phyloP scores from a whole-genome alignment of 1,140 invertebrate genomes.

The Caenorhabditis briggsae region DNA sequence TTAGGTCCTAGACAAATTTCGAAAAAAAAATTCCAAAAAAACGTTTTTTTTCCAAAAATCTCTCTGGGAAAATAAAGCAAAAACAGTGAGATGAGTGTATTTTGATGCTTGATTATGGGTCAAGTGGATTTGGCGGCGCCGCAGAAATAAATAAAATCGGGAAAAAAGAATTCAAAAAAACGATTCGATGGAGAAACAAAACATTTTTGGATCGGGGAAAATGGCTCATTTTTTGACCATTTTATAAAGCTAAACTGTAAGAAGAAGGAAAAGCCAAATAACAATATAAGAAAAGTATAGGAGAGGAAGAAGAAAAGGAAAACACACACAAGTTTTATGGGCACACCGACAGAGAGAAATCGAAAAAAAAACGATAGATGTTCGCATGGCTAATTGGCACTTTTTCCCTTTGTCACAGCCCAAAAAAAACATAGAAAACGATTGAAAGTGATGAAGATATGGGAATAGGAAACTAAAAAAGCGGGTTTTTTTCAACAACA shows the following conservation, averaged over 20 bases:
- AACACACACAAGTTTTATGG: slow-evolving; percentile 34
- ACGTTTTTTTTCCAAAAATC: neutral
- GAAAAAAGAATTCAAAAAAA: too few relatives aligned
- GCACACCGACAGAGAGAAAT: neutral
- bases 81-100: slow-evolving; percentile 36
- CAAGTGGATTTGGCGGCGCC: slow-evolving; percentile 42
- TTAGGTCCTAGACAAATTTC: neutral
- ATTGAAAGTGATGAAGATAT: neutral
- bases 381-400: slow-evolving; percentile 53
- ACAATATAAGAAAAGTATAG: neutral
- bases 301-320: neutral
- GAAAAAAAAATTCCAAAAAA: neutral
- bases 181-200: neutral
- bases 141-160: neutral
- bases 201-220: neutral
- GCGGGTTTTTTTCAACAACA: neutral
- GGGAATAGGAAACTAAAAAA: neutral
- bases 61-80: neutral
- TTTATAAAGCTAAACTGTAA: neutral
- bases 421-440: neutral
- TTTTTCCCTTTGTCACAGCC: neutral
- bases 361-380: neutral
- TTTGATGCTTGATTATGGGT: slow-evolving; percentile 55
- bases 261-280: neutral
- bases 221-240: neutral